These are phyloP conservation scores for Theocolax elegans DNA, from an alignment of 1,140 invertebrate genomes.

Conservation along the genomic window DNA sequence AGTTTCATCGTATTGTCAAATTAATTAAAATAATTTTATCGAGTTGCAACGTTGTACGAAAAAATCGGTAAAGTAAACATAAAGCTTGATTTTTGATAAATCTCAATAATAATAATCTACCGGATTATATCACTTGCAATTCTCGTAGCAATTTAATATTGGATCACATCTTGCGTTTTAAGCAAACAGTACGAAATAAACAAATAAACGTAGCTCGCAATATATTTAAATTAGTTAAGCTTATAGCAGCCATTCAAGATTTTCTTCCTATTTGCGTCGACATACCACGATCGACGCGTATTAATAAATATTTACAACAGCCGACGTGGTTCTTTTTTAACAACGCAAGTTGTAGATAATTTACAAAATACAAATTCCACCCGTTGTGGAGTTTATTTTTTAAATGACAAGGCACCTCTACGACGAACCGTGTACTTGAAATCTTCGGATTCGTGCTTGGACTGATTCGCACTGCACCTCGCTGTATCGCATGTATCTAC, in stretches of 20 bases:
- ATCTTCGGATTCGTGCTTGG: conserved; percentile 67
- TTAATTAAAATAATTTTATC: conserved; percentile 19
- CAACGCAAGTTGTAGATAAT: conserved; percentile 1
- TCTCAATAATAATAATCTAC: neutral
- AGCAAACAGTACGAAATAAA: conserved; percentile 9
- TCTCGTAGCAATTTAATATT: neutral
- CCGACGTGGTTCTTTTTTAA: neutral
- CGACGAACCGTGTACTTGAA: conserved; percentile 66
- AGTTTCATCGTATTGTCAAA: neutral
- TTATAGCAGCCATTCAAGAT: neutral
- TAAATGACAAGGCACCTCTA: conserved; percentile 44
- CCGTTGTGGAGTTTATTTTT: neutral
- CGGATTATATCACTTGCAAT: neutral
- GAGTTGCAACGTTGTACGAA: neutral
- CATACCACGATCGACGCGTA: neutral
- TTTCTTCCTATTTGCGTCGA: neutral
- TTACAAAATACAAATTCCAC: conserved; percentile 20
- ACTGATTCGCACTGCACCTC: conserved; percentile 71
- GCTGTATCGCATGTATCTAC: conserved; percentile 67
- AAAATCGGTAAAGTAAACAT: neutral
- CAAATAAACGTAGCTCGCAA: neutral
- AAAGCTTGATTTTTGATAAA: neutral
- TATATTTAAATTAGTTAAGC: conserved; percentile 36
- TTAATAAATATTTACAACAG: conserved; percentile 26
- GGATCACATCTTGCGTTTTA: conserved; percentile 12